Evolutionary conservation across 2,888 invertebrate genomes (phyloP).

Genomic region (Sialis lutaria): DNA sequence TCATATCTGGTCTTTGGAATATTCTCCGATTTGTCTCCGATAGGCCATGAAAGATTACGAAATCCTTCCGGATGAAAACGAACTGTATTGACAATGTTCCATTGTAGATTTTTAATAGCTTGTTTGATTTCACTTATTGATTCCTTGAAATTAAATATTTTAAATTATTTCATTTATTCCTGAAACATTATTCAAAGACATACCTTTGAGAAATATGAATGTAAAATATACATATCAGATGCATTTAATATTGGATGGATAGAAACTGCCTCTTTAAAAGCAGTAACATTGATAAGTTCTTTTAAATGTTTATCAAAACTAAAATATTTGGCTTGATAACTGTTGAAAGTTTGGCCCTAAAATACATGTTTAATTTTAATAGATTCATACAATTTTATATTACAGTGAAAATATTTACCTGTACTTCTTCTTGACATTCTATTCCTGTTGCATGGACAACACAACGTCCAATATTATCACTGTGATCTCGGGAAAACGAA

Average conservation of each 20-base stretch:
- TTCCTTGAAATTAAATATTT: slow-evolving; percentile 14
- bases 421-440: slow-evolving; percentile 37
- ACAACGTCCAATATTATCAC: slow-evolving; percentile 79
- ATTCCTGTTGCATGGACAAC: slow-evolving; percentile 51
- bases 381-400: background rate
- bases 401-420: slow-evolving; percentile 24
- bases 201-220: slow-evolving; percentile 54
- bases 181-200: slow-evolving; percentile 12
- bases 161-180: background rate
- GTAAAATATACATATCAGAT: slow-evolving; percentile 48
- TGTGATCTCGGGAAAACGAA: slow-evolving; percentile 64
- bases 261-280: slow-evolving; percentile 39
- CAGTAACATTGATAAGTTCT: slow-evolving; percentile 22
- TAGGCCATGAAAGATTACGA: slow-evolving; percentile 41
- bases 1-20: slow-evolving; percentile 62
- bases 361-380: slow-evolving; percentile 16
- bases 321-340: slow-evolving; percentile 27
- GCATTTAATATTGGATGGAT: slow-evolving; percentile 44
- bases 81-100: slow-evolving; percentile 15
- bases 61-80: slow-evolving; percentile 5
- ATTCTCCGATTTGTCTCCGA: slow-evolving; percentile 48
- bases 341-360: slow-evolving; percentile 24
- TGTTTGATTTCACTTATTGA: slow-evolving; percentile 15
- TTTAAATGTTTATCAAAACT: slow-evolving; percentile 24
- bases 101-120: slow-evolving; percentile 16